phyloP scores from a whole-genome alignment of 2,888 invertebrate genomes.

The Apamea crenata region DNA sequence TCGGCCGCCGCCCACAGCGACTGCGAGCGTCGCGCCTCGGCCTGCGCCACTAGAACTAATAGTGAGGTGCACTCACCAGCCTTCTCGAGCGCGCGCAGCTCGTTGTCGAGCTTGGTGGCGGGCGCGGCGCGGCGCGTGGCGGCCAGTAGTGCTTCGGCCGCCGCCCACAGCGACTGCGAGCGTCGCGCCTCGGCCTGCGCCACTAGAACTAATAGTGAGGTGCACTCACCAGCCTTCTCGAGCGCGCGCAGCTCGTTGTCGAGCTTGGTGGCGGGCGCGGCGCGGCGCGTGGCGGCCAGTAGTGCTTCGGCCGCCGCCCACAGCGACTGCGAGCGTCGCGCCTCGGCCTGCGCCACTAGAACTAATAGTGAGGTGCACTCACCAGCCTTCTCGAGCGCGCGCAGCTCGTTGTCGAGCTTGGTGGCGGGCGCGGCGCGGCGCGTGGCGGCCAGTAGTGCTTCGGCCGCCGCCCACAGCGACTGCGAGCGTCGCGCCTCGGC shows the following conservation, averaged over 20 bases:
- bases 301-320: slow-evolving; percentile 94
- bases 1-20: slow-evolving; percentile 98
- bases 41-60: neutral
- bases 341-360: neutral
- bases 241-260: slow-evolving; percentile 94
- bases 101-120: slow-evolving; percentile 91
- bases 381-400: slow-evolving; percentile 94
- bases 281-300: slow-evolving; percentile 93
- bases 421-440: slow-evolving; percentile 89
- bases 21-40: slow-evolving; percentile 92
- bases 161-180: slow-evolving; percentile 98
- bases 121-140: slow-evolving; percentile 92
- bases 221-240: slow-evolving; percentile 91
- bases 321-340: no score
- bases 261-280: slow-evolving; percentile 88
- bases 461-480: slow-evolving; percentile 98
- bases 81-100: slow-evolving; percentile 93
- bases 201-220: slow-evolving; percentile 2
- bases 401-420: slow-evolving; percentile 93
- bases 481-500: slow-evolving; percentile 92
- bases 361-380: slow-evolving; percentile 31
- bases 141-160: slow-evolving; percentile 96
- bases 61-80: slow-evolving; percentile 89
- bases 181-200: slow-evolving; percentile 83
- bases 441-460: slow-evolving; percentile 95